Base-by-base conservation (phyloP, 2,888 invertebrate genomes). In the Loripinus fragilis region DNA sequence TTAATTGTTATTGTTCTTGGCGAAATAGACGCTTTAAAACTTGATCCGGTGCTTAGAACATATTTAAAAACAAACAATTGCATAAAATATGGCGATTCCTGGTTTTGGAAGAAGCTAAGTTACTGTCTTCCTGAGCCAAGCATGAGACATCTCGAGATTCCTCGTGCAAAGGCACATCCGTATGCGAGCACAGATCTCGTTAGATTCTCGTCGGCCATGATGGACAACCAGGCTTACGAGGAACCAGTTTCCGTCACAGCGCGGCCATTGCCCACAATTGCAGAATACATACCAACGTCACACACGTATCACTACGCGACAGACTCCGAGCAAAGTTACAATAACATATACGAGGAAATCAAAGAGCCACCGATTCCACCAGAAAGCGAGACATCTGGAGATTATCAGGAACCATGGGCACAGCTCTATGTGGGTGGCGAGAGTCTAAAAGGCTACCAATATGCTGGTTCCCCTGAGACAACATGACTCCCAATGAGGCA, bases 61-160 rank as follows among this genome's bases (percentile, higher is more conserved):
- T 97, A 97, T 93, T 95, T 98, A 87, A 97, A 97, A 93, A 97
- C 97, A 72, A 96, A 97, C 89, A 97, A 97, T 76, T 95, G 97
- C 69, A 95, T 98, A 81, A 95, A 96, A 87, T 97, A 97, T 96
- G 97, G 97, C 89, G 98, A 98, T 93, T 96, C 97, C 89, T 95
- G 97, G 93, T 98, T 98, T 95, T 98, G 98, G 98, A 97, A 98
- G 93, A 96, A 98, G 90, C 95, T 98, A 82, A 95, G 96, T 91
- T 98, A 97, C 93, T 96, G 97, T 82, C 94, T 97, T 91, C 97
- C 97, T 8, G 86, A 87, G 25, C 84, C 81, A 8, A 74, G 76
- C 17, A 74, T 45, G 52, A 66, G 72, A 48, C 79, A 70, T n/a
- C 45, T 78, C 38, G 74, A 74, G 10, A 71, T 69, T 23, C 71